phyloP scores from a whole-genome alignment of 2,888 invertebrate genomes.

The Nebria salina region DNA sequence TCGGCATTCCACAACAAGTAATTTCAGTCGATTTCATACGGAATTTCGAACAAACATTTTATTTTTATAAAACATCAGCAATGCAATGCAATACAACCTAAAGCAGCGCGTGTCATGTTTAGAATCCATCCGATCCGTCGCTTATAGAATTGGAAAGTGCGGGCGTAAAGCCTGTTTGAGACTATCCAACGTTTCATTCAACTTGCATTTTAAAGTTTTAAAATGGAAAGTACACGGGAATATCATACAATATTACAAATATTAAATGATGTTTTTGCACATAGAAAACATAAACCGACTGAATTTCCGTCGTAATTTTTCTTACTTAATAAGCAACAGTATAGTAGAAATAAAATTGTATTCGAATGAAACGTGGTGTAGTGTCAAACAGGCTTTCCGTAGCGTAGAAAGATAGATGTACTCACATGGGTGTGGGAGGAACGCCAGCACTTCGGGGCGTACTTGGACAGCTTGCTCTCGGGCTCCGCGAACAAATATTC shows the following conservation, averaged over 20 bases:
- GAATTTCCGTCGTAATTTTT: too few relatives aligned
- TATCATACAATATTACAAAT: too few relatives aligned
- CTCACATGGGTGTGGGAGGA: conserved; percentile 91
- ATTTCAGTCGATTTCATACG: conserved; percentile 27
- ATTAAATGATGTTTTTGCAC: too few relatives aligned
- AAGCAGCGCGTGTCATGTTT: conserved; percentile 2
- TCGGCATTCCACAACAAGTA: conserved; percentile 36
- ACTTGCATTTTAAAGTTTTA: not conserved
- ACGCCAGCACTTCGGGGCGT: conserved; percentile 96
- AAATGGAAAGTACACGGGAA: too few relatives aligned
- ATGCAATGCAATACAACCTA: not conserved
- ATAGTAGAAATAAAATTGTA: too few relatives aligned
- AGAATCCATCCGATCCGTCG: conserved; percentile 2
- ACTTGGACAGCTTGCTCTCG: conserved; percentile 95
- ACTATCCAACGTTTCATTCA: not conserved
- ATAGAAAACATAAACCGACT: too few relatives aligned
- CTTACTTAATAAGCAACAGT: too few relatives aligned
- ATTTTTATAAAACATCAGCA: conserved; percentile 8
- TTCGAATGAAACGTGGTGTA: not conserved
- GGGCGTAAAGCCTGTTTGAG: conserved; percentile 23
- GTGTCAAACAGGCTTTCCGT: not conserved
- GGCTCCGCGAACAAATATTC: conserved; percentile 95
- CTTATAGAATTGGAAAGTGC: conserved; percentile 37
- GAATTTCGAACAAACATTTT: conserved; percentile 22
- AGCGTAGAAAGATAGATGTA: conserved; percentile 51